Conservation (phyloP, 2,888 invertebrate genomes). For the Diaperis boleti region DNA sequence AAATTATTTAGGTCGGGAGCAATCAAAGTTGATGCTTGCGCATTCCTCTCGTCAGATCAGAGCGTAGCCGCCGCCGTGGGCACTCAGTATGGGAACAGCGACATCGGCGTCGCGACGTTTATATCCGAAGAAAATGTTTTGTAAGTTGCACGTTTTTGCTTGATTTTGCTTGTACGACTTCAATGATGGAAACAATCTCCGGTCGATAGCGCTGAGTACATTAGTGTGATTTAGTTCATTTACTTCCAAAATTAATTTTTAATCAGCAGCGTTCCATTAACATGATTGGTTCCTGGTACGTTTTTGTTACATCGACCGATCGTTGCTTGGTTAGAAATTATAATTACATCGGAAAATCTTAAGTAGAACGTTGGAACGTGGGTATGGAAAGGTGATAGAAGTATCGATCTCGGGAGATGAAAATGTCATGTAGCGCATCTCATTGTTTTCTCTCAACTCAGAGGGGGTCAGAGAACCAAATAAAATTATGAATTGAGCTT, state of each 20-base stretch:
- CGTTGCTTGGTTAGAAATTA: neutral
- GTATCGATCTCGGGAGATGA: slow-evolving; percentile 12
- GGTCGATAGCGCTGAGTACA: too few species aligned
- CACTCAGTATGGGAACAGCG: slow-evolving; percentile 18
- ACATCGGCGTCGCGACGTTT: slow-evolving; percentile 23
- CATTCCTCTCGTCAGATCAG: slow-evolving; percentile 27
- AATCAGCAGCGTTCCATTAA: too few species aligned
- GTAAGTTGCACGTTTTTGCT: slow-evolving; percentile 5
- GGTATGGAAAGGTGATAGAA: neutral
- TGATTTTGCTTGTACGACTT: neutral
- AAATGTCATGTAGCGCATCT: slow-evolving; percentile 5
- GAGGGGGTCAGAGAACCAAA: neutral
- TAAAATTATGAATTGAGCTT: too few species aligned
- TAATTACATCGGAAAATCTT: neutral
- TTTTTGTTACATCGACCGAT: neutral
- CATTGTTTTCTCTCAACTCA: neutral
- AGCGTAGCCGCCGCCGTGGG: slow-evolving; percentile 12
- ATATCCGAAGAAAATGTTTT: slow-evolving; percentile 15
- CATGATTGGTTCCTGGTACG: too few species aligned
- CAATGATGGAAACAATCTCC: too few species aligned
- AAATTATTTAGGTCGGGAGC: neutral
- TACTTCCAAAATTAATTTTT: too few species aligned
- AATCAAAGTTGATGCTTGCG: slow-evolving; percentile 27
- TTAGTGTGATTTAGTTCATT: too few species aligned
- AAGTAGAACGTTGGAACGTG: neutral